phyloP scores from a whole-genome alignment of 2,888 invertebrate genomes.

The Phragmatobia fuliginosa region DNA sequence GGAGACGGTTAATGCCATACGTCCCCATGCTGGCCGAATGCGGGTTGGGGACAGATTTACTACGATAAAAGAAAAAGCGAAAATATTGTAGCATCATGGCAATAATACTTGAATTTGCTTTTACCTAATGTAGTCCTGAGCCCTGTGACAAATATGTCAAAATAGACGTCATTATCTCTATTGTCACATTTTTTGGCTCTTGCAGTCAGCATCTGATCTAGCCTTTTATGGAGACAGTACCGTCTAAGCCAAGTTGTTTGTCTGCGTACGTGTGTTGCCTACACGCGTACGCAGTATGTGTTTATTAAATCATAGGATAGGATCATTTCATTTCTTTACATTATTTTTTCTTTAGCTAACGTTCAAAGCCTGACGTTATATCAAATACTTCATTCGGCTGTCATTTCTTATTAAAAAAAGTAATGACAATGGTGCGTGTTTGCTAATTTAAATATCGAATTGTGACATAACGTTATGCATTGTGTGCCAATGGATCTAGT shows the following conservation, averaged over 20 bases:
- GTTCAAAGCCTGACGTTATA: background rate
- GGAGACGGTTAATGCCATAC: too few relatives aligned
- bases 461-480: slow-evolving; percentile 65
- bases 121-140: background rate
- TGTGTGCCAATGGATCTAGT: slow-evolving; percentile 65
- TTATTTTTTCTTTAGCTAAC: slow-evolving; percentile 5
- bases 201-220: background rate
- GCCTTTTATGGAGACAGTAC: background rate
- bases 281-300: too few relatives aligned
- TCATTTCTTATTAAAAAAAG: slow-evolving; percentile 2
- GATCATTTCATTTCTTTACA: too few relatives aligned
- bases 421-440: slow-evolving; percentile 26
- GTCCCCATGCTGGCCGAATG: too few relatives aligned
- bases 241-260: background rate
- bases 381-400: background rate
- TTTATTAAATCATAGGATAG: too few relatives aligned
- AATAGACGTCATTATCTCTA: background rate
- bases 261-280: background rate
- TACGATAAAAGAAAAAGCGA: too few relatives aligned
- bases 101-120: background rate
- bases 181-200: background rate
- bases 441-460: slow-evolving; percentile 50
- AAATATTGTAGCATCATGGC: too few relatives aligned
- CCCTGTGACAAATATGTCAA: background rate
- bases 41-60: too few relatives aligned